Evolutionary conservation across 2,888 invertebrate species (phyloP), one percentile per base, ranked within the genome.

Genomic region (Nomada ruficornis): DNA sequence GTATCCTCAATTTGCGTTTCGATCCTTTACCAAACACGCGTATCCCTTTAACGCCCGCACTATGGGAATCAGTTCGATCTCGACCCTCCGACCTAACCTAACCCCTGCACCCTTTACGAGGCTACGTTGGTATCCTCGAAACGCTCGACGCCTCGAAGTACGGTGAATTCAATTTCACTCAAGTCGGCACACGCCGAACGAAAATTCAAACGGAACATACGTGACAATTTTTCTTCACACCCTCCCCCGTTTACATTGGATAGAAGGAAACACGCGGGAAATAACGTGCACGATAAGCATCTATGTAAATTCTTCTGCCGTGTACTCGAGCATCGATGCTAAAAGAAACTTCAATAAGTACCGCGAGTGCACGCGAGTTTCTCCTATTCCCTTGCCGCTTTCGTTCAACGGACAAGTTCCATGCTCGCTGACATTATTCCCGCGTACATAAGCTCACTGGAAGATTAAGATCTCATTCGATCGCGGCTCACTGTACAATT

Each of bases 1-100:
- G 23, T 64, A 57, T 47, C 60, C 75, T 47, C 57, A 42, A 73
- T 55, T 63, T 50, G 42, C 20, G n/a, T 18, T 60, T 42, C n/a
- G 20, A 70, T 55, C 13, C 76, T 63, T 52, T 65, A 63, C 72
- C 57, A 2, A 23, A 71, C 36, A 29, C 47, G 18, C 54, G 62
- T 65, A 76, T 85, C 78, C 50, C 63, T 54, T 68, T 47, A 54
- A 54, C 69, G 68, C 72, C 36, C 57, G 52, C 69, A 70, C 72
- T 18, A 55, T 69, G 59, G 23, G 44, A 68, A 78, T 64, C 85
- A 80, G 69, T 82, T 84, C 85, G 80, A 74, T 82, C 71, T 44
- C 57, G 65, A 62, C 77, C 69, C 75, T 52, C 52, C 74, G 71
- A 86, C 84, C 84, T 82, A 88, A 87, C 80, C 78, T 69, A 78